These are phyloP conservation scores for Ditylenchus dipsaci DNA, from an alignment of 1,140 invertebrate genomes.

Conservation along the genomic window DNA sequence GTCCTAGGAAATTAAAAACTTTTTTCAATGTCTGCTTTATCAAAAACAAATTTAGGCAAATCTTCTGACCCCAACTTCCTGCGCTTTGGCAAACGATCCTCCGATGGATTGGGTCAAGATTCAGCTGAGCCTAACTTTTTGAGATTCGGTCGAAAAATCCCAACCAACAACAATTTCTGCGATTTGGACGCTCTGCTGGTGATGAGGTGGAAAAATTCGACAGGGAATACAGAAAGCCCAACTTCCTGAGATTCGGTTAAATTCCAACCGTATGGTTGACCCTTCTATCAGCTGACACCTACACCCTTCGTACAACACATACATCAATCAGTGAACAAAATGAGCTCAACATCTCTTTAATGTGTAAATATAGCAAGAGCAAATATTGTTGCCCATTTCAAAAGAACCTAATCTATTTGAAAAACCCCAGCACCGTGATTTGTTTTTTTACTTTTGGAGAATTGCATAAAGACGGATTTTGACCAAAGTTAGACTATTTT, in stretches of 20 bases:
- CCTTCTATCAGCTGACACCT: too few species aligned
- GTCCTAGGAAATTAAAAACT: neutral
- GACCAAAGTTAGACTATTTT: neutral
- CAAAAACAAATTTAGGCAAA: constrained; percentile 14
- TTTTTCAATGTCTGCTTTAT: too few species aligned
- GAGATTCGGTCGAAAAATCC: constrained; percentile 42
- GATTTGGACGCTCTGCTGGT: constrained; percentile 35
- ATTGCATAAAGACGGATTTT: neutral
- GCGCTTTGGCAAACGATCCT: constrained; percentile 37
- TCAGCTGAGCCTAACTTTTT: constrained; percentile 49
- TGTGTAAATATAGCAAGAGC: too few species aligned
- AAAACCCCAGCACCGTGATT: neutral
- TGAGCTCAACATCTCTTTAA: too few species aligned
- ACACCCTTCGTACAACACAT: too few species aligned
- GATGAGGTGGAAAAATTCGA: constrained; percentile 36
- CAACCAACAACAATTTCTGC: constrained; percentile 38
- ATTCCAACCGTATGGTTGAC: neutral
- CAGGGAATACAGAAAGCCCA: constrained; percentile 46
- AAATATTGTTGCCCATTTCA: too few species aligned
- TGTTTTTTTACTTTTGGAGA: neutral
- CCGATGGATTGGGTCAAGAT: constrained; percentile 5
- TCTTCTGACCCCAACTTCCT: constrained; percentile 43
- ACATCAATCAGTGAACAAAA: too few species aligned
- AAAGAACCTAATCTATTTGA: too few species aligned
- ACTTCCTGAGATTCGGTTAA: constrained; percentile 47